Conservation (phyloP, 2,888 invertebrate genomes). For the Sesia apiformis region DNA sequence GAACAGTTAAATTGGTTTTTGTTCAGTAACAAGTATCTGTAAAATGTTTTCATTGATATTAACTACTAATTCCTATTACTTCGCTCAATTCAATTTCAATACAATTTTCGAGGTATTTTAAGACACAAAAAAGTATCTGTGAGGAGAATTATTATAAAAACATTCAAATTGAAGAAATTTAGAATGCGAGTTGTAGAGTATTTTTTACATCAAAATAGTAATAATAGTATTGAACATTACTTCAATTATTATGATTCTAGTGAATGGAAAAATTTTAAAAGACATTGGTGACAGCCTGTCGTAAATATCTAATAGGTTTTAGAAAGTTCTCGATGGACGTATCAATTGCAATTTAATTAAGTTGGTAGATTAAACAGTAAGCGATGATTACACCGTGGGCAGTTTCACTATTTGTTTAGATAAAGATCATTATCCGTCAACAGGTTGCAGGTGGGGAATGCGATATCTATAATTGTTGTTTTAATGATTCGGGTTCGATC, state of each 20-base stretch:
- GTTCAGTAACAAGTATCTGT: conserved; percentile 38
- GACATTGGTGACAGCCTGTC: too few species aligned
- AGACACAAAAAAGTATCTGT: too few species aligned
- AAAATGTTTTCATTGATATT: conserved; percentile 35
- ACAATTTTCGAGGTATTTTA: not conserved
- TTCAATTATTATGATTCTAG: too few species aligned
- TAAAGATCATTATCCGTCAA: conserved; percentile 65
- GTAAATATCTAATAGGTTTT: not conserved
- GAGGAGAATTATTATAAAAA: too few species aligned
- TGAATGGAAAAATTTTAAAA: too few species aligned
- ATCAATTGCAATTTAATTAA: conserved; percentile 31
- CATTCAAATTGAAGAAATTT: too few species aligned
- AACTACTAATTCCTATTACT: conserved; percentile 6
- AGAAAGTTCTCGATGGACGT: conserved; percentile 6
- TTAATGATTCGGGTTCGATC: conserved; percentile 68
- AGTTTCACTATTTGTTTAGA: conserved; percentile 63
- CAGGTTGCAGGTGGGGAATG: conserved; percentile 69
- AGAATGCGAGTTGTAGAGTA: too few species aligned
- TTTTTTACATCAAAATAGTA: too few species aligned
- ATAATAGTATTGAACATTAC: too few species aligned
- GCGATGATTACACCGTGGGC: conserved; percentile 7
- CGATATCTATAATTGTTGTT: conserved; percentile 74
- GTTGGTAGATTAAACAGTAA: not conserved
- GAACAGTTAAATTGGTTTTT: conserved; percentile 55
- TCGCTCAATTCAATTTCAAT: conserved; percentile 21